Evolutionary conservation across 2,113 vertebrate genomes (phyloP), one percentile per base, ranked within the genome.

Genomic region (Lepidothrix coronata): DNA sequence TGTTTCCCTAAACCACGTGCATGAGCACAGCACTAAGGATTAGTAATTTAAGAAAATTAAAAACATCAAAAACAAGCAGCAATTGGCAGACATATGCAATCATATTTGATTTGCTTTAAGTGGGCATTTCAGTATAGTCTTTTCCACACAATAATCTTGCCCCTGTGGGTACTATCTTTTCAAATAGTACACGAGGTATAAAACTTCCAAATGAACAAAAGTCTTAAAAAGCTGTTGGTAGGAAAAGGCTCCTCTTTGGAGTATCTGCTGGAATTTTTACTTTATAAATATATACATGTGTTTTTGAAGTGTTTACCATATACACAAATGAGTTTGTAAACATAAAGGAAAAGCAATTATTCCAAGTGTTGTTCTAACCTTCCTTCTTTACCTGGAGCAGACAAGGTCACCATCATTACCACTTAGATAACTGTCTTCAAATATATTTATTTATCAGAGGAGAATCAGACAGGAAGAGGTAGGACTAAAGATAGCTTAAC

Each of bases 31-130:
- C 78, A 94, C 35, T 11, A 43, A 31, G 66, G 63, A 91, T 71
- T 71, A 91, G 89, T 74, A 70, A 96, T 88, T 91, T 80, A 65
- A 91, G 75, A 75, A 94, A 95, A 95, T 52, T 68, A 86, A 87
- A 93, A 96, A n/a, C 91, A 95, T 66, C 54, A 87, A 83, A 94
- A 95, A 23, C 84, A 92, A 95, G 68, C 73, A 92, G 79, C 85
- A 88, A 22, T 35, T 55, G n/a, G 76, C 77, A 89, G 67, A 74
- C 49, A 83, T 37, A 83, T 25, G 37, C 51, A 91, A 49, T 80
- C 70, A 70, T 65, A 58, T 82, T 93, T 88, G 78, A 92, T 97
- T 96, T 96, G 76, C 62, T 95, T 81, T 94, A 87, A 85, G 75
- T 54, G 72, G 66, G 79, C 31, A 65, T 70, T 89, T 74, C 76